These are phyloP conservation scores for Autographa pulchrina DNA, from an alignment of 2,888 invertebrate species.

Conservation along the genomic window DNA sequence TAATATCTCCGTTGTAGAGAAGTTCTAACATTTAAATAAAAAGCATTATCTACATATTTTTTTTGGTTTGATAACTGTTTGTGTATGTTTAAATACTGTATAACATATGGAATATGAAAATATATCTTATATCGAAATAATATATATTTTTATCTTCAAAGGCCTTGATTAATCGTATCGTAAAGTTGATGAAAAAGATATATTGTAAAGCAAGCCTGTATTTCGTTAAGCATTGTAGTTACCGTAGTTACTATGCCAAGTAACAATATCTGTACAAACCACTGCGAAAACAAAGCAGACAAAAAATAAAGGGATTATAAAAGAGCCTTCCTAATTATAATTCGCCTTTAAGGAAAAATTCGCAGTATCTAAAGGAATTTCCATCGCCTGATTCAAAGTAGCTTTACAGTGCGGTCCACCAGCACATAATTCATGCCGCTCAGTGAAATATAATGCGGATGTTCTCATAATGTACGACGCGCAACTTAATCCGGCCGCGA, in stretches of 20 bases:
- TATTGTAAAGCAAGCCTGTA: background rate
- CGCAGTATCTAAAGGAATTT: conserved; percentile 67
- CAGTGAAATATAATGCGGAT: conserved; percentile 87
- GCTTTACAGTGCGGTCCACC: conserved; percentile 77
- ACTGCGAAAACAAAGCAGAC: conserved; percentile 24
- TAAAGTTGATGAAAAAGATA: no score
- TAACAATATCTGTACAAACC: conserved; percentile 1
- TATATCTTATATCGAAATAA: background rate
- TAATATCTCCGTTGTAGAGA: background rate
- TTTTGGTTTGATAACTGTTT: background rate
- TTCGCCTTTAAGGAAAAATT: conserved; percentile 54
- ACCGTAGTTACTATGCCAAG: background rate
- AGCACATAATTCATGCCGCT: conserved; percentile 83
- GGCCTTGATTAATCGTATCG: no score
- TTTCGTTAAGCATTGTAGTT: background rate
- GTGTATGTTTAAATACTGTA: background rate
- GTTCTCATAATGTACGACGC: conserved; percentile 85
- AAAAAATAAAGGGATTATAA: conserved; percentile 44
- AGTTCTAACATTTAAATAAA: background rate
- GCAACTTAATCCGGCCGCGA: conserved; percentile 83
- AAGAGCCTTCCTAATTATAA: conserved; percentile 46
- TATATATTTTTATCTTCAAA: no score
- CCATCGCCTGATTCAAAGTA: conserved; percentile 78
- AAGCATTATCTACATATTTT: background rate
- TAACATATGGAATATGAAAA: background rate